These are phyloP conservation scores for Cryptosula pallasiana DNA, from an alignment of 2,888 invertebrate genomes.

Conservation along the genomic window DNA sequence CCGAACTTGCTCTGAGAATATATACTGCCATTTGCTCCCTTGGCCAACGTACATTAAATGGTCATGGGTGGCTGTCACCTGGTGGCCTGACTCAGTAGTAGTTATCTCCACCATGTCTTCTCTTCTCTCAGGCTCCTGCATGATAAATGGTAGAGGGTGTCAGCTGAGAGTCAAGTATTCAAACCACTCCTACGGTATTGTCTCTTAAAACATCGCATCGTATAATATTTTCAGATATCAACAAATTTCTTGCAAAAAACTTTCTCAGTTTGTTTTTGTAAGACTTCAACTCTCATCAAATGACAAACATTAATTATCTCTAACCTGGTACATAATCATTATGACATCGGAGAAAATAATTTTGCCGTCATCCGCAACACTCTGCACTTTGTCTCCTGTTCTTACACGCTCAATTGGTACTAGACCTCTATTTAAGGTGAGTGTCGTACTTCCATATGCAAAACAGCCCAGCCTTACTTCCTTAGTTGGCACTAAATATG, in stretches of 20 bases:
- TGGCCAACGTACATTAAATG: constrained; percentile 9
- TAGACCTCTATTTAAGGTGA: neutral
- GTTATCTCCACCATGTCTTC: constrained; percentile 9
- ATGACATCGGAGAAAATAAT: neutral
- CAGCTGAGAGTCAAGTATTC: too few species aligned
- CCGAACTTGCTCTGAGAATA: neutral
- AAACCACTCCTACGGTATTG: too few species aligned
- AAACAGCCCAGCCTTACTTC: constrained; percentile 3
- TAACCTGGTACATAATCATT: constrained; percentile 14
- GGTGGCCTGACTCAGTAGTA: neutral
- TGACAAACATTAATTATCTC: neutral
- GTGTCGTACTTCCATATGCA: constrained; percentile 8
- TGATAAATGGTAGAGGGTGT: too few species aligned
- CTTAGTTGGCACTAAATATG: constrained; percentile 2
- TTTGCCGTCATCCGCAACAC: neutral
- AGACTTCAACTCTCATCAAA: too few species aligned
- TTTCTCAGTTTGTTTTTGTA: too few species aligned
- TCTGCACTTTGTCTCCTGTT: constrained; percentile 15
- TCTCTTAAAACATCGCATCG: too few species aligned
- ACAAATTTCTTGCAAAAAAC: too few species aligned
- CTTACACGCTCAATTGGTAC: neutral
- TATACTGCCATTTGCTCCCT: neutral
- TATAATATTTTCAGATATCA: too few species aligned
- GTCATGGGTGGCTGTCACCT: neutral
- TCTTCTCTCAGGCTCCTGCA: constrained; percentile 18